phyloP scores from a whole-genome alignment of 2,797 vertebrate species.

The Platyrinchus mystaceus region DNA sequence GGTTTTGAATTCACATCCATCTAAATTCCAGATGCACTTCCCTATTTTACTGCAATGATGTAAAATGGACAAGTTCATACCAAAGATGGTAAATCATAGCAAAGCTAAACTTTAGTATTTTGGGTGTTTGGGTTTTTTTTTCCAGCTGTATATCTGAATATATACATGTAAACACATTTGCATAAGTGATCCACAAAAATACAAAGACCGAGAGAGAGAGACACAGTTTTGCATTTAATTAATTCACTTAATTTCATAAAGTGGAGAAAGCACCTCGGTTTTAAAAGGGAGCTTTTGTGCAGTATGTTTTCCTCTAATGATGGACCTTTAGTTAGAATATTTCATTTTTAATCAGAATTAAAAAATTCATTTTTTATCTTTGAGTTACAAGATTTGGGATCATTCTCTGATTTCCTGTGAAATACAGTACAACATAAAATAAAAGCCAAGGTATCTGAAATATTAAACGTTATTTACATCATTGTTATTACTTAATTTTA shows the following conservation, averaged over 20 bases:
- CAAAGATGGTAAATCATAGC: not conserved
- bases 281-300: not conserved
- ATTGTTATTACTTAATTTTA: constrained; percentile 54
- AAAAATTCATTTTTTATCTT: constrained; percentile 49
- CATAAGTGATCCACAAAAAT: not conserved
- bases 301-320: not conserved
- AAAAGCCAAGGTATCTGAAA: not conserved
- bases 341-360: constrained; percentile 21
- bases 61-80: not conserved
- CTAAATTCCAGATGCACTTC: not conserved
- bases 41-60: not conserved
- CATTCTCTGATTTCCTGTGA: constrained; percentile 17
- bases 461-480: not conserved
- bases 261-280: not conserved
- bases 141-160: not conserved
- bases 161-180: not conserved
- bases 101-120: not conserved
- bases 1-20: not conserved
- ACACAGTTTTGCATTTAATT: accelerated
- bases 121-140: accelerated
- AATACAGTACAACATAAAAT: constrained; percentile 42
- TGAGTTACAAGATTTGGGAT: constrained; percentile 25
- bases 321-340: constrained; percentile 8
- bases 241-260: not conserved
- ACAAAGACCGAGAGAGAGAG: not conserved